Base-by-base conservation (phyloP, 1,140 invertebrate genomes). In the Physella acuta region DNA sequence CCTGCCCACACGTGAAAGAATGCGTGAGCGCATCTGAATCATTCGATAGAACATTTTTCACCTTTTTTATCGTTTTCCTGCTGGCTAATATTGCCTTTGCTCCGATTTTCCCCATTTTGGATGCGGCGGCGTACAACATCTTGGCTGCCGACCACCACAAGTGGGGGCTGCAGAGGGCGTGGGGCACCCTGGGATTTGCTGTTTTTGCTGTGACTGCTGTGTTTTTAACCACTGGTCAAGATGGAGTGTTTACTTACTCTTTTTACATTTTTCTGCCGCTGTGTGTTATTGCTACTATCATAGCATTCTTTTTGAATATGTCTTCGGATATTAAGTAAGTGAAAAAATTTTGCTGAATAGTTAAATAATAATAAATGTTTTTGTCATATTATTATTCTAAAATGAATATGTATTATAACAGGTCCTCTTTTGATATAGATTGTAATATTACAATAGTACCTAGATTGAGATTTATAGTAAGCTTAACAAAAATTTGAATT, bases 251-350 rank as follows among this genome's bases (percentile, higher is more conserved):
- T 52, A 63, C 64, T 3, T 49, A 77, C 4, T 73, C 75, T 1
- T 81, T 83, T 68, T 80, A 78, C 70, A 68, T 82, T 11, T 80
- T 79, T 65, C 36, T 72, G 8, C 70, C 51, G 4, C 61, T 82
- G 30, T 75, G 70, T 34, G n/a, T 75, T 1, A 2, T 74, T 0
- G 52, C 78, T 31, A 68, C 68, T 1, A 5, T 78, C 4, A 64
- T 74, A 52, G 74, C 75, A 0, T 78, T 70, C 34, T 75, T 74
- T 26, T 71, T 79, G 28, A 52, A 64, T 1, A 59, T 76, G 11
- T 76, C 76, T 4, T 55, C 76, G 39, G 68, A 76, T 62, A 55
- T 79, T 26, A 59, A 64, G n/a, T 73, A 64, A 65, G 71, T 28
- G 20, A n/a, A n/a, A n/a, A n/a, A n/a, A n/a, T n/a, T n/a, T n/a